phyloP scores from a whole-genome alignment of 2,113 vertebrate genomes.

The Sander vitreus region DNA sequence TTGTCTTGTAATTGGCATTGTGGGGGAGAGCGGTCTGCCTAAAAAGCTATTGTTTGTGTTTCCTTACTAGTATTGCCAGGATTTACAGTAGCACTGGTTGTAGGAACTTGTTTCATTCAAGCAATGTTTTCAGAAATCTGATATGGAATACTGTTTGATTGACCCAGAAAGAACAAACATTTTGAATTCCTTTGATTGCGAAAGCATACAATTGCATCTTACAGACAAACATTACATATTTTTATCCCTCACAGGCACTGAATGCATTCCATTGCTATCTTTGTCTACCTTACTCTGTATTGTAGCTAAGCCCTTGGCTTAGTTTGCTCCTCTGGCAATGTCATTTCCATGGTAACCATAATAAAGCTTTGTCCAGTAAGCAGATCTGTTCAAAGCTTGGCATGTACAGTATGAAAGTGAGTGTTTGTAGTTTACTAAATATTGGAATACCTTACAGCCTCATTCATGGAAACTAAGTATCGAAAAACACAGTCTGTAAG shows the following conservation, averaged over 20 bases:
- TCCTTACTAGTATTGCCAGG: background rate
- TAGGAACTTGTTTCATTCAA: background rate
- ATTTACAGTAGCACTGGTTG: background rate
- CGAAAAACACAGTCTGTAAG: conserved; percentile 44
- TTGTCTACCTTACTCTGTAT: conserved; percentile 18
- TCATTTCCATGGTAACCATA: conserved; percentile 58
- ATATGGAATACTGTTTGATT: background rate
- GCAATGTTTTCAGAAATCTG: background rate
- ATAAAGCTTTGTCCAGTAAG: conserved; percentile 33
- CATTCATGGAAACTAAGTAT: conserved; percentile 58
- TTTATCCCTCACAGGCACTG: background rate
- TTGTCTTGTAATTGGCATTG: conserved; percentile 42
- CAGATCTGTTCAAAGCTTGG: conserved; percentile 19
- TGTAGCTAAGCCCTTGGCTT: conserved; percentile 33
- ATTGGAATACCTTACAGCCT: conserved; percentile 34
- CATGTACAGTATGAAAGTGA: conserved; percentile 13
- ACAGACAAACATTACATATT: background rate
- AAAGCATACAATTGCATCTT: background rate
- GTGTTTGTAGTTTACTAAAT: conserved; percentile 26
- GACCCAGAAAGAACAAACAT: background rate
- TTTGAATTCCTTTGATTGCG: background rate
- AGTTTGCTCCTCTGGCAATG: conserved; percentile 43
- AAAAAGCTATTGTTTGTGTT: conserved; percentile 29
- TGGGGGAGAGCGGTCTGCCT: conserved; percentile 20
- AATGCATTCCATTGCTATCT: background rate